Percentiles rank a stretch among this genome's conserved stretches.
phyloP scores from a whole-genome alignment of 2,797 vertebrate genomes.

The Loriculus beryllinus region DNA sequence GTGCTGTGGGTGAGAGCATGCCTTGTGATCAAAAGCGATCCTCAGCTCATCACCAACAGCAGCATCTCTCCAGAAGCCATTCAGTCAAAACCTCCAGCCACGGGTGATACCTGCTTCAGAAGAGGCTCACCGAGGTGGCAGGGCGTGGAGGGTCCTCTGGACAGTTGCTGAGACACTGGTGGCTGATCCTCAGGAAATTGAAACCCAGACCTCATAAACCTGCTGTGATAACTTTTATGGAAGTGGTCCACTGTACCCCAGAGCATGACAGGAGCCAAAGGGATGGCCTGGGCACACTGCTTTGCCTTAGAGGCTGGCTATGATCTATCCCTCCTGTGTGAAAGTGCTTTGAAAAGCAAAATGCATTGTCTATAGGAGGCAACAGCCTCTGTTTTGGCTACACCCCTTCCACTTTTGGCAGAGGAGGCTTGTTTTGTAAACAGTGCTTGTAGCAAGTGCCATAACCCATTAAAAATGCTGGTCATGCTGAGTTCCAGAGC shows the following conservation, averaged over 20 bases:
- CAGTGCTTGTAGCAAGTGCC: not conserved
- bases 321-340: not conserved
- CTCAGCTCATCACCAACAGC: accelerated
- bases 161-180: not conserved
- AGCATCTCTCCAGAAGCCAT: not conserved
- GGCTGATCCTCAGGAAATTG: not conserved
- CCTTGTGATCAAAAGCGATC: not conserved
- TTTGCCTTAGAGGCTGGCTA: not conserved
- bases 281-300: not conserved
- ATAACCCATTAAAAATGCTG: not conserved
- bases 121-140: not conserved
- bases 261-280: not conserved
- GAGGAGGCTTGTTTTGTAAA: not conserved
- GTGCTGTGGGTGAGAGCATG: not conserved
- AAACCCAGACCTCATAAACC: not conserved
- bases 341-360: not conserved
- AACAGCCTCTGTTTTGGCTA: not conserved
- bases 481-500: not conserved
- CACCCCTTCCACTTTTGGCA: not conserved
- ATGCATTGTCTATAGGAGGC: not conserved
- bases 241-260: not conserved
- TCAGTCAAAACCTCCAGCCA: not conserved
- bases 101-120: not conserved
- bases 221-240: accelerated
- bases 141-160: not conserved